Percentiles rank a stretch among this genome's conserved stretches.
These are phyloP conservation scores for Platygyra sinensis DNA, from an alignment of 64 coral and sea anemone genomes.

Conservation along the genomic window DNA sequence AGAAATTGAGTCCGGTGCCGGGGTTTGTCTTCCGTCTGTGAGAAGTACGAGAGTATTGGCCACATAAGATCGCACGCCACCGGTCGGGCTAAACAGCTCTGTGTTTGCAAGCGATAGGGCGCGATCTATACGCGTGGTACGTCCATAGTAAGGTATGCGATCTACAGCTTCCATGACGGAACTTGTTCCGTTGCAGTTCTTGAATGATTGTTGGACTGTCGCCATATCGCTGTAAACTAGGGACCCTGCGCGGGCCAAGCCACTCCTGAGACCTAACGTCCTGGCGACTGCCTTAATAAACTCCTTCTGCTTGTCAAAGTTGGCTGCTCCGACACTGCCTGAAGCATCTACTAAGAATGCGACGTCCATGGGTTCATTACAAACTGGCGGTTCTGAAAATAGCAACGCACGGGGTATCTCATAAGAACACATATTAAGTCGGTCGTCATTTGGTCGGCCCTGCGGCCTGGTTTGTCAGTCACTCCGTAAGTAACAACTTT, in stretches of 20 bases:
- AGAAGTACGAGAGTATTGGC: slow-evolving; percentile 62
- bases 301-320: slow-evolving; percentile 80
- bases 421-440: not conserved
- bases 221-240: slow-evolving; percentile 69
- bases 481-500: not conserved
- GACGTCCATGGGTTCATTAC: slow-evolving; percentile 38
- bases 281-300: slow-evolving; percentile 75
- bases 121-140: slow-evolving; percentile 77
- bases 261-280: slow-evolving; percentile 48
- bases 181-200: slow-evolving; percentile 34
- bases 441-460: not conserved
- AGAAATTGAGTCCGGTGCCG: slow-evolving; percentile 60
- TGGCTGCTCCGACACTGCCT: slow-evolving; percentile 55
- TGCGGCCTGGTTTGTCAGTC: not conserved
- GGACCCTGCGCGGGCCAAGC: slow-evolving; percentile 47
- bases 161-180: slow-evolving; percentile 72
- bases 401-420: not conserved
- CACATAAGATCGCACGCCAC: slow-evolving; percentile 35
- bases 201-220: slow-evolving; percentile 67
- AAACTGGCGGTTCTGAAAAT: slow-evolving; percentile 15
- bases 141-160: slow-evolving; percentile 64
- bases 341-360: slow-evolving; percentile 84
- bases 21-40: slow-evolving; percentile 76
- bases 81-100: slow-evolving; percentile 39
- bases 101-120: slow-evolving; percentile 58